Evolutionary conservation across 1,140 invertebrate genomes (phyloP).

Genomic region (Tetragonula clypearis): DNA sequence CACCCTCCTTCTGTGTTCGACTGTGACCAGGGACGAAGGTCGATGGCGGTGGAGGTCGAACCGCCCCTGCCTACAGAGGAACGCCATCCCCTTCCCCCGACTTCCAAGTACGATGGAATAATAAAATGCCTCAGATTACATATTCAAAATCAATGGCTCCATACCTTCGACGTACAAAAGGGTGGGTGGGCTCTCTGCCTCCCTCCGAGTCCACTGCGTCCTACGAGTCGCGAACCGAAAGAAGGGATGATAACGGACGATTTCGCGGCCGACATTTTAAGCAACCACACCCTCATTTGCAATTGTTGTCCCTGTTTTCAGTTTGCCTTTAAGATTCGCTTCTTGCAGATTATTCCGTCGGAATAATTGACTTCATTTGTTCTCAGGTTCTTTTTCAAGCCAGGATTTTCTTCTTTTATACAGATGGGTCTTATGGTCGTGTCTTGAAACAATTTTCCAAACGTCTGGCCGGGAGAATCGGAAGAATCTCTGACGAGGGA

Average conservation of each 20-base stretch:
- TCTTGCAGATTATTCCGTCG: constrained; percentile 8
- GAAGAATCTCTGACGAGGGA: not conserved
- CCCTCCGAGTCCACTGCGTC: constrained; percentile 34
- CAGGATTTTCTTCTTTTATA: not conserved
- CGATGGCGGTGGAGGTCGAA: constrained; percentile 69
- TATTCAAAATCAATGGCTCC: constrained; percentile 81
- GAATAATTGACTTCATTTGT: constrained; percentile 39
- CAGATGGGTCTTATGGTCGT: not conserved
- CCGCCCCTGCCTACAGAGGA: constrained; percentile 58
- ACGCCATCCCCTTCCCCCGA: constrained; percentile 31
- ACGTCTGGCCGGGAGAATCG: not conserved
- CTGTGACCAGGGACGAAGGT: constrained; percentile 63
- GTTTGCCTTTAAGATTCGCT: constrained; percentile 34
- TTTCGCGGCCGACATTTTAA: constrained; percentile 71
- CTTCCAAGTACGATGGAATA: constrained; percentile 72
- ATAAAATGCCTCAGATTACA: constrained; percentile 80
- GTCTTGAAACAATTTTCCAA: not conserved
- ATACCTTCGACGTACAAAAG: constrained; percentile 69
- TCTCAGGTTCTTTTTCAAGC: not conserved
- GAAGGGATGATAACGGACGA: constrained; percentile 35
- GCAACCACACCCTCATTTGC: constrained; percentile 63
- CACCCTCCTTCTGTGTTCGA: constrained; percentile 46
- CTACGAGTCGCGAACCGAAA: constrained; percentile 1
- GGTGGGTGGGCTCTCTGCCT: constrained; percentile 70
- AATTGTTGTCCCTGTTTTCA: constrained; percentile 42